Evolutionary conservation across 2,113 vertebrate species (phyloP).

Genomic region (Lontra canadensis): DNA sequence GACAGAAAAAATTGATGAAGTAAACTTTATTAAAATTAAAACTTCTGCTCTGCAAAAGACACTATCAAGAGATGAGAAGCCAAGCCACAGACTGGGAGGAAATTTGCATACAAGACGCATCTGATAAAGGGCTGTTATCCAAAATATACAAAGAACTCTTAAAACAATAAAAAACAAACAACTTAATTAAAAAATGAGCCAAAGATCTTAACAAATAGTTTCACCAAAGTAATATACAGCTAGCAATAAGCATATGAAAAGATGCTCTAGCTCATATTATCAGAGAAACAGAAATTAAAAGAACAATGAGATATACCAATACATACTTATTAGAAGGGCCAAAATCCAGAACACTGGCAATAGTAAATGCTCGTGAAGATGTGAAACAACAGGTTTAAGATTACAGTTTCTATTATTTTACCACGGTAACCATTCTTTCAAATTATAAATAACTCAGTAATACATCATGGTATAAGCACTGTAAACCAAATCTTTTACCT

Average conservation of each 20-base stretch:
- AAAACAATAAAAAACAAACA: neutral
- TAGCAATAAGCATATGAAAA: neutral
- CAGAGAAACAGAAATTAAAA: neutral
- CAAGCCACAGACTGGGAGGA: neutral
- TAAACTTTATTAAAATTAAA: neutral
- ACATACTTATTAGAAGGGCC: neutral
- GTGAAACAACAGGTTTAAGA: neutral
- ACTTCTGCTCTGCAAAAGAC: neutral
- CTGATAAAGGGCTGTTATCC: neutral
- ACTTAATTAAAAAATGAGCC: neutral
- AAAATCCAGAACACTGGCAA: neutral
- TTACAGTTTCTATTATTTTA: conserved; percentile 27
- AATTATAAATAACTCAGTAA: conserved; percentile 26
- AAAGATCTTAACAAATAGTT: neutral
- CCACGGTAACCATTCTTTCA: neutral
- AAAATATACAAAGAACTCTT: neutral
- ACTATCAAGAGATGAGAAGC: neutral
- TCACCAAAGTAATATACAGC: neutral
- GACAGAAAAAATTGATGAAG: neutral
- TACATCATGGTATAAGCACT: neutral
- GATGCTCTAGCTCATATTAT: neutral
- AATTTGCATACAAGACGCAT: neutral
- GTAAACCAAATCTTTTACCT: conserved; percentile 79
- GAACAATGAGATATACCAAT: neutral
- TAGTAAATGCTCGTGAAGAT: neutral